Evolutionary conservation across 2,113 vertebrate genomes (phyloP).

Genomic region (Theropithecus gelada): DNA sequence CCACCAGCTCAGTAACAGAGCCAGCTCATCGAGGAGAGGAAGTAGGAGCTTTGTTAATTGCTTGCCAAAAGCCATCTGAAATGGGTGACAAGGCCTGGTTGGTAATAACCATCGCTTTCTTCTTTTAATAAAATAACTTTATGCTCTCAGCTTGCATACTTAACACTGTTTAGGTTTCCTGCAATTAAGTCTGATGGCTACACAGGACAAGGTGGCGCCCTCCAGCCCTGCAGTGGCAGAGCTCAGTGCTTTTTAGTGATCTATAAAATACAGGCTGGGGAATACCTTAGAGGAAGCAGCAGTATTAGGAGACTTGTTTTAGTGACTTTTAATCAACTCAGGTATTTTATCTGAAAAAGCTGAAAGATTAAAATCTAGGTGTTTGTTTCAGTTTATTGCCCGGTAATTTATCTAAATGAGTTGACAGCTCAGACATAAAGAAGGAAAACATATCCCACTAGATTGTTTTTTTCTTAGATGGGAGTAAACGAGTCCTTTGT

Average conservation of each 20-base stretch:
- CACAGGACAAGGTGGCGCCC: background rate
- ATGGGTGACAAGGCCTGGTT: slow-evolving; percentile 60
- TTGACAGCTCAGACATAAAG: background rate
- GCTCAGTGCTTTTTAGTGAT: background rate
- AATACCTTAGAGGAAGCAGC: background rate
- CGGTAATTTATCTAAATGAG: background rate
- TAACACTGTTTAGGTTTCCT: slow-evolving; percentile 73
- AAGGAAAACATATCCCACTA: background rate
- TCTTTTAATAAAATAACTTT: slow-evolving; percentile 65
- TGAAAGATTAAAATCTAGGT: background rate
- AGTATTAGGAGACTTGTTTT: background rate
- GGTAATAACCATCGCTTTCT: slow-evolving; percentile 62
- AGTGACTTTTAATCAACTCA: background rate
- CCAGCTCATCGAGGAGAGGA: slow-evolving; percentile 80
- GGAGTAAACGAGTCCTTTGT: background rate
- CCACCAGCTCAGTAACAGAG: slow-evolving; percentile 56
- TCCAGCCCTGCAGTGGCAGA: rapidly evolving
- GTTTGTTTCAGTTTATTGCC: background rate
- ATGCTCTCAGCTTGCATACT: slow-evolving; percentile 68
- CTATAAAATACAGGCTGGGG: slow-evolving; percentile 39
- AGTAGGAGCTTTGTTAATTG: slow-evolving; percentile 84
- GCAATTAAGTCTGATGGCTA: slow-evolving; percentile 68
- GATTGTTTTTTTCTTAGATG: background rate
- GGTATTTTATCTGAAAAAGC: background rate
- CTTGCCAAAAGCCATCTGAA: slow-evolving; percentile 75